Base-by-base conservation (phyloP, 2,888 invertebrate genomes). In the Tachina fera region DNA sequence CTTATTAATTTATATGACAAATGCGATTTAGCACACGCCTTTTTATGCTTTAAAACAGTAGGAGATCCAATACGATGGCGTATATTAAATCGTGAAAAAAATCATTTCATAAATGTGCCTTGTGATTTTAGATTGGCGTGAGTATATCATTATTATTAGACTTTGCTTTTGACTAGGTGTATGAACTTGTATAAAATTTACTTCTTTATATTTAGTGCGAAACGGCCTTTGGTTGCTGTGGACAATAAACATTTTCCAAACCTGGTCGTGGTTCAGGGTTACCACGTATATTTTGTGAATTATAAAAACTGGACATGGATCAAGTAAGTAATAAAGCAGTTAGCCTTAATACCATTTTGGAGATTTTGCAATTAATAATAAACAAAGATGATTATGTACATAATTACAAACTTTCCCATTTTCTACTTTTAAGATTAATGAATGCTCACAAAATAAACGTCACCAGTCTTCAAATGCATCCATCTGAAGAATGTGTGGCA, bases 391-490 rank as follows among this genome's bases (percentile, higher is more conserved):
- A 31, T 31, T 31, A 31, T 31, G 5, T 31, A n/a, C n/a, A n/a
- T n/a, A 31, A 31, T 31, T 31, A 31, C 56, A 31, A 39, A 41
- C 56, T 58, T 19, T 39, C 0, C 14, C 14, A 49, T 14, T 49
- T 31, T 56, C 0, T 67, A 3, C 31, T 58, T 51, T 78, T 53
- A 68, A 90, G 91, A 3, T 89, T 88, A 14, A 87, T 70, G 13
- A 91, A 88, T 65, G 60, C 85, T 6, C 22, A 81, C 0, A 53
- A 68, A 1, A 47, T 71, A 3, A 16, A 85, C 0, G 93, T 96
- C 53, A 96, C 95, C 0, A 95, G 95, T 87, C 93, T 97, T 6
- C 94, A 94, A 0, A 94, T 95, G 79, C 96, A 96, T 92, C 96
- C 96, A 0, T 92, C 92, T 22, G 95, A 96, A 80, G 93, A 94